Conservation (phyloP, 2,113 vertebrate species). For the Dicrurus megarhynchus region DNA sequence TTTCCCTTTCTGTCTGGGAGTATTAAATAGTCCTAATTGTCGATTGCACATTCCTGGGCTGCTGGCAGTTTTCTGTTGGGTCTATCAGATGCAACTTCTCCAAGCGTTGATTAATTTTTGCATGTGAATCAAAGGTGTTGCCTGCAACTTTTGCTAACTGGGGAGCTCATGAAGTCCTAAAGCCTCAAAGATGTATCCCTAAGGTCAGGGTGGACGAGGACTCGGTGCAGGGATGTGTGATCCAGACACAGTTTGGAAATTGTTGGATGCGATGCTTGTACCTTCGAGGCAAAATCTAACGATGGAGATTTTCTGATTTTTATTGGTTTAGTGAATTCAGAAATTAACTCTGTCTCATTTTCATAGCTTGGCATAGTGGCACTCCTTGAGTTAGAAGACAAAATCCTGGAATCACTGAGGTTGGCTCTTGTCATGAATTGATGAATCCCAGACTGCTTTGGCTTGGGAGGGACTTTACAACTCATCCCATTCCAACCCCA, state of each 20-base stretch:
- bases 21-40: background rate
- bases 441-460: background rate
- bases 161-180: background rate
- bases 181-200: background rate
- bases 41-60: background rate
- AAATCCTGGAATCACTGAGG: too few relatives aligned
- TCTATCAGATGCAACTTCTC: background rate
- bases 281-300: background rate
- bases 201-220: background rate
- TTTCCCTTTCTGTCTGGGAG: background rate
- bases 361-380: background rate
- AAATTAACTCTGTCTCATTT: background rate
- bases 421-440: background rate
- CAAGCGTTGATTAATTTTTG: background rate
- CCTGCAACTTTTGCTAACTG: rapidly evolving
- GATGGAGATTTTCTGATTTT: background rate
- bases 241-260: rapidly evolving
- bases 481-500: background rate
- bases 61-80: background rate
- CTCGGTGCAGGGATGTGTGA: too few relatives aligned
- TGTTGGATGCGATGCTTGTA: background rate
- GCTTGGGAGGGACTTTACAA: background rate
- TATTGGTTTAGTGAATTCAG: background rate
- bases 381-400: background rate
- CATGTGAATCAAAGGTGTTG: background rate